These are phyloP conservation scores for Tipula unca DNA, from an alignment of 2,888 invertebrate species.

Conservation along the genomic window DNA sequence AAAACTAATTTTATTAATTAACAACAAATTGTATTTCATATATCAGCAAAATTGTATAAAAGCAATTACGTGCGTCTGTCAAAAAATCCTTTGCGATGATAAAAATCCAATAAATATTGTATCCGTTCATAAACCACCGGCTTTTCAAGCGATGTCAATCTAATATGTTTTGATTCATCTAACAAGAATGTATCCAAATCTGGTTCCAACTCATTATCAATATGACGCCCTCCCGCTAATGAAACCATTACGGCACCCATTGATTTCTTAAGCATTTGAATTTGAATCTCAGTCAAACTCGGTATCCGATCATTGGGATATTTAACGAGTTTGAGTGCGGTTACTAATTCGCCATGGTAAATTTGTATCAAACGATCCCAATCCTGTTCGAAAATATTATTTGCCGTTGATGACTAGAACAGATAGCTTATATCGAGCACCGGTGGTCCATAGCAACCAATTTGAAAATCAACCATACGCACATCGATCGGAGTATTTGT, in stretches of 20 bases:
- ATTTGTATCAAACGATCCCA: not conserved
- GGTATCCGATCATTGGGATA: not conserved
- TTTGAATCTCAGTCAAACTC: not conserved
- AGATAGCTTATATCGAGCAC: not conserved
- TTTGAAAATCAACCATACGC: constrained; percentile 25
- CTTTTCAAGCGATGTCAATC: not conserved
- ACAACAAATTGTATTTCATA: no score
- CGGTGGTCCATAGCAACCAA: not conserved
- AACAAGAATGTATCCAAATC: not conserved
- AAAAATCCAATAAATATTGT: not conserved
- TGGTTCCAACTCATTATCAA: not conserved
- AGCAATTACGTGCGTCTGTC: no score
- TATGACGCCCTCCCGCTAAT: not conserved
- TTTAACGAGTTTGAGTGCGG: not conserved
- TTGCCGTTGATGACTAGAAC: not conserved
- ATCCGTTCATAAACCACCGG: not conserved
- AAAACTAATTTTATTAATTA: no score
- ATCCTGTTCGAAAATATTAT: not conserved
- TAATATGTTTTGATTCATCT: not conserved
- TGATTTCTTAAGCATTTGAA: not conserved
- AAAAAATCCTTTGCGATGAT: not conserved
- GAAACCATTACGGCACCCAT: not conserved
- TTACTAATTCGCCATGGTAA: not conserved
- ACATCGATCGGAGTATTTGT: constrained; percentile 30
- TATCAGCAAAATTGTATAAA: no score